phyloP scores from a whole-genome alignment of 2,888 invertebrate genomes.

The Trimorus sp. region DNA sequence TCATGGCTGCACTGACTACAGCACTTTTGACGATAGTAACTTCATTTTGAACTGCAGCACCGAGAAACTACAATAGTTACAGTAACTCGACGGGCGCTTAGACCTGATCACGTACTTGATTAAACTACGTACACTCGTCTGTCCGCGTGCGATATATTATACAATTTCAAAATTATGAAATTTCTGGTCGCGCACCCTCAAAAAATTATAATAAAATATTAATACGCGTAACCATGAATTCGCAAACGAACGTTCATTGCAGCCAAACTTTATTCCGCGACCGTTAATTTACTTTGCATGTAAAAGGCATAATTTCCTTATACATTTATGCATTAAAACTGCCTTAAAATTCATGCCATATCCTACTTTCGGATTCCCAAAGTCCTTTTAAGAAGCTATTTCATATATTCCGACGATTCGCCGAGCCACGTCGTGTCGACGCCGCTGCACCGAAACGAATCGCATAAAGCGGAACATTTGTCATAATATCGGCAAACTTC shows the following conservation, averaged over 20 bases:
- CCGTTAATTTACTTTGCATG: slow-evolving; percentile 50
- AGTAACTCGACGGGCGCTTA: too few species aligned
- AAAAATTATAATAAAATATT: slow-evolving; percentile 4
- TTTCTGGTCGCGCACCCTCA: too few species aligned
- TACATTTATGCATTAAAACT: slow-evolving; percentile 57
- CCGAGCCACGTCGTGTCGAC: slow-evolving; percentile 13
- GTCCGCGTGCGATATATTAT: too few species aligned
- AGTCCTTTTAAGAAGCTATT: slow-evolving; percentile 50
- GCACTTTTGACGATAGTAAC: too few species aligned
- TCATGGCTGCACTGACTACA: too few species aligned
- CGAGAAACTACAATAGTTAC: too few species aligned
- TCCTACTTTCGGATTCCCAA: slow-evolving; percentile 40
- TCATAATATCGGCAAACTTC: slow-evolving; percentile 56
- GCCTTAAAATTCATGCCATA: slow-evolving; percentile 58
- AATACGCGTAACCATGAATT: slow-evolving; percentile 1
- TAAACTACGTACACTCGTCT: too few species aligned
- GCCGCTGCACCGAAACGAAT: slow-evolving; percentile 32
- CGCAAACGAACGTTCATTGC: slow-evolving; percentile 24
- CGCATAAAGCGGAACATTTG: slow-evolving; percentile 50
- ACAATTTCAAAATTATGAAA: too few species aligned
- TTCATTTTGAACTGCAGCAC: too few species aligned
- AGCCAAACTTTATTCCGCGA: slow-evolving; percentile 24
- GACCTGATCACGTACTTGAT: too few species aligned
- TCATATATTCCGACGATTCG: slow-evolving; percentile 43
- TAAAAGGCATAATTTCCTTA: slow-evolving; percentile 50